These are phyloP conservation scores for Poeciliopsis turneri DNA, from an alignment of 2,797 vertebrate species.

Conservation along the genomic window DNA sequence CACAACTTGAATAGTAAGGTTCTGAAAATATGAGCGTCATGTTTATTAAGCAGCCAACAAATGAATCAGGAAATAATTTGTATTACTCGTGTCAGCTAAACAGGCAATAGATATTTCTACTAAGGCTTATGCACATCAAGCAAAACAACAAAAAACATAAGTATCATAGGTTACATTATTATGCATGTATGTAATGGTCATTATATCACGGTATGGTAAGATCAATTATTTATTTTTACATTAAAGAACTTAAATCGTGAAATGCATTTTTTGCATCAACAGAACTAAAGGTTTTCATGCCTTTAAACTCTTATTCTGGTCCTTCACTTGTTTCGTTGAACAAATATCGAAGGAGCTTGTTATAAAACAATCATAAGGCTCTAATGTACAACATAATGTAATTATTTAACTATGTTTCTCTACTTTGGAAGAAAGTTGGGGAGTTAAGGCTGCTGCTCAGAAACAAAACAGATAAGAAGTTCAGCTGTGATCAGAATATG, in stretches of 20 bases:
- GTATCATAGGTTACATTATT: neutral
- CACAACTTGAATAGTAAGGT: neutral
- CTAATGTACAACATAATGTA: conserved; percentile 29
- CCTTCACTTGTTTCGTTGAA: neutral
- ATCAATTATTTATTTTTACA: neutral
- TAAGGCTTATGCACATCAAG: neutral
- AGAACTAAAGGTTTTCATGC: neutral
- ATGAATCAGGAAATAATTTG: neutral
- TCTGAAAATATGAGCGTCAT: neutral
- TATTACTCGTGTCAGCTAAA: neutral
- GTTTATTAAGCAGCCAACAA: neutral
- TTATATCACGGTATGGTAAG: neutral
- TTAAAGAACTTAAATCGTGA: neutral
- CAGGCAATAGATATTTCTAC: neutral
- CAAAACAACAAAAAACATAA: neutral
- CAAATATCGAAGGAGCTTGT: conserved; percentile 11
- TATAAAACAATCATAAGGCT: conserved; percentile 35
- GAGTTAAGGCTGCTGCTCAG: conserved; percentile 30
- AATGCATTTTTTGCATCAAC: neutral
- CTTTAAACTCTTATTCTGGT: neutral
- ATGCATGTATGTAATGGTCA: neutral
- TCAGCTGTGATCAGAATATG: conserved; percentile 48
- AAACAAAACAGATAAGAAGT: conserved; percentile 48
- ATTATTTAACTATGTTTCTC: conserved; percentile 49
- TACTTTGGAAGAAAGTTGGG: conserved; percentile 17